Conservation (phyloP, 2,888 invertebrate species). For the Eristalis pertinax region DNA sequence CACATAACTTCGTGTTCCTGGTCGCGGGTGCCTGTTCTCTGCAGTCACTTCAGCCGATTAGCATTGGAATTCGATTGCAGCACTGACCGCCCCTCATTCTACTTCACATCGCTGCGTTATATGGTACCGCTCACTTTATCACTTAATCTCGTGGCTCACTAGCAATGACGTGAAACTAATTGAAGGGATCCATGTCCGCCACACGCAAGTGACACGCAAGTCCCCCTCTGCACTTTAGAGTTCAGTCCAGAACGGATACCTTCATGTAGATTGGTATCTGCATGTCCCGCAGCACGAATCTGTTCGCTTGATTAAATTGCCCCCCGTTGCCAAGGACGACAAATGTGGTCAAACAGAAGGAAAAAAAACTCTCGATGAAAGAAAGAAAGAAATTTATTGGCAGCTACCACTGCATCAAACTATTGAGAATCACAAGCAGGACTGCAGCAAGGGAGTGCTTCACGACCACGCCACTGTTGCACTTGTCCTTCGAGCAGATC, state of each 20-base stretch:
- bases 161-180: background rate
- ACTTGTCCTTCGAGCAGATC: conserved; percentile 16
- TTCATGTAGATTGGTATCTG: background rate
- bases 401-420: background rate
- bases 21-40: no score
- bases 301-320: background rate
- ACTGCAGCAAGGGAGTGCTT: background rate
- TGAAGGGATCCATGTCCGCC: background rate
- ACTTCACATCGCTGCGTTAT: no score
- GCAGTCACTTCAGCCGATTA: no score
- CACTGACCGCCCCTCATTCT: no score
- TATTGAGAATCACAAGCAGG: background rate
- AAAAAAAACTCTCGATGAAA: background rate
- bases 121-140: background rate
- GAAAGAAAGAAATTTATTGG: conserved; percentile 4
- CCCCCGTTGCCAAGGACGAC: background rate
- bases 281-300: background rate
- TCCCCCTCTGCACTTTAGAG: background rate
- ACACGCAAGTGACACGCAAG: background rate
- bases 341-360: background rate
- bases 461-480: conserved; percentile 9
- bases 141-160: background rate
- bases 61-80: no score
- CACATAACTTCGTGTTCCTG: no score
- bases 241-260: background rate